Base-by-base conservation (phyloP, 2,888 invertebrate species). In the Nemurella pictetii region DNA sequence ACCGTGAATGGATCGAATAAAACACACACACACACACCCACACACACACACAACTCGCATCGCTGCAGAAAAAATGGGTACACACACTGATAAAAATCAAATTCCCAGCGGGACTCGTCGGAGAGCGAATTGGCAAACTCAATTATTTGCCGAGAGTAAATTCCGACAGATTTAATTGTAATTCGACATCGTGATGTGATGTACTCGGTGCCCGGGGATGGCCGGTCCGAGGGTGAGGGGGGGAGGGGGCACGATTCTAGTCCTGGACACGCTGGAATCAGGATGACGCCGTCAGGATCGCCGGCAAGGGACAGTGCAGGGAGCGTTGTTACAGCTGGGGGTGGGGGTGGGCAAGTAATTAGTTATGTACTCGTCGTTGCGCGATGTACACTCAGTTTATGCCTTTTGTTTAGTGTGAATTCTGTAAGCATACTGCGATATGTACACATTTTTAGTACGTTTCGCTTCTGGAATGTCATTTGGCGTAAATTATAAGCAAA, bases 101-200 rank as follows among this genome's bases (percentile, higher is more conserved):
- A 78, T n/a, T 29, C 78, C 78, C 55, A 20, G 55, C 55, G 78
- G 27, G 78, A 78, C 26, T 30, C 55, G 78, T 78, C n/a, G 20
- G 26, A 28, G 2, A 78, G 28, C 29, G n/a, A 55, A 78, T 78
- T 27, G 55, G 35, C 77, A 84, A 85, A 86, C 86, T 85, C 86
- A 86, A 86, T 86, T 86, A 86, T 85, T 55, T 85, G 80, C 81
- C 84, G 73, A 55, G 80, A 85, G 36, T 72, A 32, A 29, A 81
- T 81, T 81, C 85, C 84, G 81, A 84, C 84, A 86, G 86, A 85
- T 86, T 86, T 86, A 85, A 86, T 86, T 86, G 85, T 86, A 72
- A 85, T 86, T 85, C 84, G 85, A 82, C 82, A 83, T 74, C 9
- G 83, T 80, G 80, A 74, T 36, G 83, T 27, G 81, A 55, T 55